These are phyloP conservation scores for Lepisosteus osseus DNA, from an alignment of 2,113 vertebrate species.

Conservation along the genomic window DNA sequence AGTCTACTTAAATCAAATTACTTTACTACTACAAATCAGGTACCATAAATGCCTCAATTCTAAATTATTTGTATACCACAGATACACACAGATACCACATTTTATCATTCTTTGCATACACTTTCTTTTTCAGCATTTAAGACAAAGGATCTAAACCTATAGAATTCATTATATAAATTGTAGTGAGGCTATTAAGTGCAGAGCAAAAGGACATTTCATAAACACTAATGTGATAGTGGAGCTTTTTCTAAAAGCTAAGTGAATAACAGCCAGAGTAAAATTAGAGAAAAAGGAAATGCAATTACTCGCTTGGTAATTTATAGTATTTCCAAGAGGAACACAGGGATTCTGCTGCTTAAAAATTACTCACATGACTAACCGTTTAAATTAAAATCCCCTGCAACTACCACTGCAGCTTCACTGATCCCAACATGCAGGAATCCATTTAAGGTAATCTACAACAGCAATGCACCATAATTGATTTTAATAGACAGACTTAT, in stretches of 20 bases:
- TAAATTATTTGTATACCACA: too few relatives aligned
- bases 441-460: conserved; percentile 50
- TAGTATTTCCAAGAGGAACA: neutral
- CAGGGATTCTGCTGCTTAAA: neutral
- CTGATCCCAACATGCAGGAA: conserved; percentile 39
- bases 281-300: conserved; percentile 1
- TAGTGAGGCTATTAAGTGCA: neutral
- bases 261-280: conserved; percentile 9
- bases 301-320: conserved; percentile 1
- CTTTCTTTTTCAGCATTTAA: too few relatives aligned
- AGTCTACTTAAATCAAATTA: too few relatives aligned
- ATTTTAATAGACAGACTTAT: conserved; percentile 31
- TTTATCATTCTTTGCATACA: too few relatives aligned
- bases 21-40: too few relatives aligned
- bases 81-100: too few relatives aligned
- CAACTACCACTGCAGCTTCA: conserved; percentile 36
- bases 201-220: neutral
- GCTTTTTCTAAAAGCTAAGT: conserved; percentile 5
- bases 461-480: conserved; percentile 32
- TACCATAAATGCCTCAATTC: too few relatives aligned
- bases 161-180: too few relatives aligned
- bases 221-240: neutral
- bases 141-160: too few relatives aligned
- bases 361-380: conserved; percentile 48
- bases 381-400: conserved; percentile 56